These are phyloP conservation scores for Agrypnus murinus DNA, from an alignment of 2,888 invertebrate genomes.

Conservation along the genomic window DNA sequence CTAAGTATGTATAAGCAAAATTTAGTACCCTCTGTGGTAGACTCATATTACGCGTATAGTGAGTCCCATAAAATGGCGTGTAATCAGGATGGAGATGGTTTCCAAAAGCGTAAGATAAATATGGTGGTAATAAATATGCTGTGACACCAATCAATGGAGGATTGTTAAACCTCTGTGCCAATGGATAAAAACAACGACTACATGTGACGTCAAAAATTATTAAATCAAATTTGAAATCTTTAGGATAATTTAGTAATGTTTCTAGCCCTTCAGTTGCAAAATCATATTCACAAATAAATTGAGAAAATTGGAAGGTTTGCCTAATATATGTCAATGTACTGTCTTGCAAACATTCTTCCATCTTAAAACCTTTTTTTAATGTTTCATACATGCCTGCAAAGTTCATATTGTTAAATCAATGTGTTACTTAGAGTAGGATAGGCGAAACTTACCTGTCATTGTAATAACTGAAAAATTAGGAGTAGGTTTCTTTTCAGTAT, in stretches of 20 bases:
- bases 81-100: slow-evolving; percentile 58
- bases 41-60: slow-evolving; percentile 56
- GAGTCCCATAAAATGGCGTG: slow-evolving; percentile 56
- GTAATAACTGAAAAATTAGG: slow-evolving; percentile 20
- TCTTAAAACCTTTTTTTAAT: background rate
- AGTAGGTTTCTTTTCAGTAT: background rate
- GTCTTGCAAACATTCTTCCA: background rate
- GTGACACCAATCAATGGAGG: slow-evolving; percentile 52
- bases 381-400: slow-evolving; percentile 7
- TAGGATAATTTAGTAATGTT: slow-evolving; percentile 54
- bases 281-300: slow-evolving; percentile 42
- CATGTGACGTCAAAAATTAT: slow-evolving; percentile 55
- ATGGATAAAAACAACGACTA: slow-evolving; percentile 54
- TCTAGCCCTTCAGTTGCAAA: slow-evolving; percentile 45
- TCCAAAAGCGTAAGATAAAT: slow-evolving; percentile 55
- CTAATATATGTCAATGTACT: background rate
- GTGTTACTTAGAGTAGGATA: background rate
- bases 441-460: slow-evolving; percentile 22
- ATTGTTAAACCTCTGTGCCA: slow-evolving; percentile 55
- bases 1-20: slow-evolving; percentile 47
- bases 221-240: slow-evolving; percentile 56
- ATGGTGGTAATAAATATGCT: slow-evolving; percentile 26
- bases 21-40: slow-evolving; percentile 58
- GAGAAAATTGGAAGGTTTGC: background rate
- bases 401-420: background rate